These are phyloP conservation scores for Choloepus hoffmanni DNA, from an alignment of 2,113 vertebrate genomes.

Conservation along the genomic window DNA sequence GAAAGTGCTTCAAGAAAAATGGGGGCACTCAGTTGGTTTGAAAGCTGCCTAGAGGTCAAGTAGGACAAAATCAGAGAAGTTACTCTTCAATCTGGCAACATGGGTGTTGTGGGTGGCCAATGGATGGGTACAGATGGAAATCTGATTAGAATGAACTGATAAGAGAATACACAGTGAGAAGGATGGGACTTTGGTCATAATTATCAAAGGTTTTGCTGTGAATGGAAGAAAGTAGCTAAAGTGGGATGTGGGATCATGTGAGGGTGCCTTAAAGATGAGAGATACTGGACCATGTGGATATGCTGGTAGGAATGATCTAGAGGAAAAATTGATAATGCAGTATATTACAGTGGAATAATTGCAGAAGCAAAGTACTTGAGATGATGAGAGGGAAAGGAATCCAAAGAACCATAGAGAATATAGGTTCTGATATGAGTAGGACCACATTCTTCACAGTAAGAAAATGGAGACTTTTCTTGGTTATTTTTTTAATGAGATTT, in stretches of 20 bases:
- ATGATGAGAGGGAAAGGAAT: not conserved
- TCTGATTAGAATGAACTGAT: not conserved
- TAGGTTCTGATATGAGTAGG: not conserved
- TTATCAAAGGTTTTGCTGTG: not conserved
- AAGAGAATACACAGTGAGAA: not conserved
- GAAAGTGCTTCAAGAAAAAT: not conserved
- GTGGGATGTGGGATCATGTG: not conserved
- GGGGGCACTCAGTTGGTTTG: not conserved
- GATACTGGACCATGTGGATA: no score
- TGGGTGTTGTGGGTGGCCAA: not conserved
- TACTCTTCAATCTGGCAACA: not conserved
- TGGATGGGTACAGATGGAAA: not conserved
- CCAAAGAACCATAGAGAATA: not conserved
- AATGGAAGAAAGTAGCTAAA: not conserved
- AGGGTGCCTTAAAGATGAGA: not conserved
- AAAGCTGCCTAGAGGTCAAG: not conserved
- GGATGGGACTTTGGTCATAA: no score
- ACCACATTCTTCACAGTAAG: not conserved
- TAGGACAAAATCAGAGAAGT: not conserved
- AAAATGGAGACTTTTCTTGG: not conserved
- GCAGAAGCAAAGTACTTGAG: not conserved
- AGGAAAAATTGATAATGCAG: not conserved
- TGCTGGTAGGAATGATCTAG: not conserved
- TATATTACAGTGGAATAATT: not conserved
- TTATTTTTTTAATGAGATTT: not conserved